Evolutionary conservation across 2,888 invertebrate species (phyloP).

Genomic region (Sarcophaga carnaria): DNA sequence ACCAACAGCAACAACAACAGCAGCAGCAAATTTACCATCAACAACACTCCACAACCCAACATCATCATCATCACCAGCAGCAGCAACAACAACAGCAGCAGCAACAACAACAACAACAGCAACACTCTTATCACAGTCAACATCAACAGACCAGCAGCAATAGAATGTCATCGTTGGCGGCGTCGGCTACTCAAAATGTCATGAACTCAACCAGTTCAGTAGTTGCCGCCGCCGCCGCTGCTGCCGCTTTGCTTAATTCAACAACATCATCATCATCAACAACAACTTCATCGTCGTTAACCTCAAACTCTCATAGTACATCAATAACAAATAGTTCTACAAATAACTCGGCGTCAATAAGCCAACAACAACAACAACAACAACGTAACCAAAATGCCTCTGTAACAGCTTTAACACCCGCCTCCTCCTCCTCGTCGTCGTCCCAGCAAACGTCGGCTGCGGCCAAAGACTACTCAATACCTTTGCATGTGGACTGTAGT

Average conservation of each 20-base stretch:
- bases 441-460: conserved; percentile 61
- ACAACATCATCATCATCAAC: conserved; percentile 68
- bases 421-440: conserved; percentile 55
- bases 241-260: conserved; percentile 67
- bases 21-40: conserved; percentile 69
- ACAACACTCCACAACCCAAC: conserved; percentile 65
- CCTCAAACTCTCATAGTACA: not conserved
- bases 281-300: conserved; percentile 67
- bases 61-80: conserved; percentile 72
- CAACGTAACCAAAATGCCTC: conserved; percentile 70
- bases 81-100: conserved; percentile 49
- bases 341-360: conserved; percentile 55
- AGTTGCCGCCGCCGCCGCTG: conserved; percentile 69
- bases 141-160: conserved; percentile 53
- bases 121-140: conserved; percentile 63
- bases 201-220: conserved; percentile 64
- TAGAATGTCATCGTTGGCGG: conserved; percentile 69
- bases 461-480: conserved; percentile 90
- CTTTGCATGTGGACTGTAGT: conserved; percentile 94
- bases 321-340: conserved; percentile 69
- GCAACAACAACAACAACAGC: conserved; percentile 71
- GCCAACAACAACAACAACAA: conserved; percentile 49
- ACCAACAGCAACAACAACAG: conserved; percentile 67
- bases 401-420: conserved; percentile 70
- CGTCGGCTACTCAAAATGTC: conserved; percentile 66